These are phyloP conservation scores for Microcaecilia unicolor DNA, from an alignment of 2,797 vertebrate genomes.

Conservation along the genomic window DNA sequence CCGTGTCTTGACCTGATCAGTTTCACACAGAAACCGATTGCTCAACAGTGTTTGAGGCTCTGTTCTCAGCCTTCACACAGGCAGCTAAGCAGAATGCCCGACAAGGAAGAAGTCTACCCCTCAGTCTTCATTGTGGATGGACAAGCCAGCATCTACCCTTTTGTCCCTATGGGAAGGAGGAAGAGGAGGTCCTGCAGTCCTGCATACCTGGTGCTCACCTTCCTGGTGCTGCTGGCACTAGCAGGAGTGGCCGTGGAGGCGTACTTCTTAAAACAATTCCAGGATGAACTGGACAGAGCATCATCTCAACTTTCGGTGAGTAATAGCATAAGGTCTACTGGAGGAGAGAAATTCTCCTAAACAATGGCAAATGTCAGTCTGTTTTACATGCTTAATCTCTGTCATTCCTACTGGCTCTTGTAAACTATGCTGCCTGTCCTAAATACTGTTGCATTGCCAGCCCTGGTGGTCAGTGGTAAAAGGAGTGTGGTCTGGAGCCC, in stretches of 20 bases:
- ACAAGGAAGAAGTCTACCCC: not conserved
- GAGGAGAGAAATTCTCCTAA: no score
- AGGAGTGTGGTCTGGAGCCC: no score
- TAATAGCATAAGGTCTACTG: not conserved
- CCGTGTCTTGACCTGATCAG: no score
- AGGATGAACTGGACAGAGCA: conserved; percentile 8
- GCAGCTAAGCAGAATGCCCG: conserved; percentile 19
- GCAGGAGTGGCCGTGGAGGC: conserved; percentile 7
- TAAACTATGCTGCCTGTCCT: no score
- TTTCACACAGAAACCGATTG: no score
- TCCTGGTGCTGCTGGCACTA: conserved; percentile 13
- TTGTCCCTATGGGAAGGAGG: not conserved
- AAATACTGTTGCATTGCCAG: no score
- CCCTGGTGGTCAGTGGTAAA: no score
- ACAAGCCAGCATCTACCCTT: conserved; percentile 12
- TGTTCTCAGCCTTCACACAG: no score
- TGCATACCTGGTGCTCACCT: conserved; percentile 2
- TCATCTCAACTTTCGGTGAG: conserved; percentile 2
- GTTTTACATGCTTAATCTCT: no score
- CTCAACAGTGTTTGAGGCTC: no score
- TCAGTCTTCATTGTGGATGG: conserved; percentile 34
- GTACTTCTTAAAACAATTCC: conserved; percentile 27
- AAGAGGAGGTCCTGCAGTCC: not conserved
- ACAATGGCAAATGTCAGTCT: no score
- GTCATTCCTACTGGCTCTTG: no score